Base-by-base conservation (phyloP, 2,888 invertebrate species). In the Acanthoscelides obtectus region DNA sequence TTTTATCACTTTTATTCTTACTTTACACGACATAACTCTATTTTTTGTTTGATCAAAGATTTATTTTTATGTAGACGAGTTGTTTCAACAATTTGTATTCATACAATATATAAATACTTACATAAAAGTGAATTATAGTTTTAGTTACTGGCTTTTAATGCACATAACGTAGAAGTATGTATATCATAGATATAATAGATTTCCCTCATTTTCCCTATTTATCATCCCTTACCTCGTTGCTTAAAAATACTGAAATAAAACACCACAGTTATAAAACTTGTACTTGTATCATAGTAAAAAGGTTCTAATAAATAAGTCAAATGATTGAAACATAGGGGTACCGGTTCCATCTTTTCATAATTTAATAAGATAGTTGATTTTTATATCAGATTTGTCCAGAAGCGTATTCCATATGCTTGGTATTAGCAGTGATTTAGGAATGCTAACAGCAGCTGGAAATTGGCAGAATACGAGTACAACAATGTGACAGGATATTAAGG, bases 161-260 rank as follows among this genome's bases (percentile, higher is more conserved):
- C 5, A 12, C 17, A 45, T 12, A 45, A 12, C 17, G 17, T 4
- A 12, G 45, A 45, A 45, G 45, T 45, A 45, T 45, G 17, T 45
- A 45, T 6, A 12, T 12, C 5, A 45, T 45, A 45, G 45, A 65
- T 45, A 45, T n/a, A 3, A 45, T 64, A 71, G 68, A 65, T 71
- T 64, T n/a, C 64, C 69, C 27, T 67, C 64, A 25, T 67, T 68
- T 65, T 17, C 45, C 45, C 17, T 71, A 67, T 70, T 71, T 17
- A 45, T 45, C 45, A 45, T 45, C 45, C 71, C 71, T 73, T 76
- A 76, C 76, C 76, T 76, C 76, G 76, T 76, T 76, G 76, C 76
- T 76, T 68, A 76, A 75, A 76, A 75, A 76, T 71, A 65, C 64
- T 27, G 70, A 69, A 70, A 25, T n/a, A 17, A 67, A 67, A 67